Evolutionary conservation across 2,113 vertebrate species (phyloP).

Genomic region (Arothron firmamentum): DNA sequence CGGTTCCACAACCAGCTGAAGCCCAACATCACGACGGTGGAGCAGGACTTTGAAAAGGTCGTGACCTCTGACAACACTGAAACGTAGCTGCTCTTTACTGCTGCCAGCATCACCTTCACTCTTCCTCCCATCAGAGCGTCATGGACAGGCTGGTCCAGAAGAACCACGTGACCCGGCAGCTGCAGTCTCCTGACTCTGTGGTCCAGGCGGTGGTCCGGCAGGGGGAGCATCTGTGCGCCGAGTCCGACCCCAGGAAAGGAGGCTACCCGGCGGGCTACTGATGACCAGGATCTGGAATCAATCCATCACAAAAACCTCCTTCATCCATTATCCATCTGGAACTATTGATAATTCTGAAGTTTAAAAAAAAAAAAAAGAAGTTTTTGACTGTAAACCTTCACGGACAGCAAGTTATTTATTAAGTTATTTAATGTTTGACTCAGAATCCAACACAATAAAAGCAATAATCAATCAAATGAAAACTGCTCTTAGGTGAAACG

Average conservation of each 20-base stretch:
- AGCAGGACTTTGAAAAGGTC: constrained; percentile 76
- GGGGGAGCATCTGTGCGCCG: constrained; percentile 37
- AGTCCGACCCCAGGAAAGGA: constrained; percentile 73
- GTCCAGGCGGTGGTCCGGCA: constrained; percentile 74
- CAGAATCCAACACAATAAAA: constrained; percentile 7
- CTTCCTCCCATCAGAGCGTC: constrained; percentile 57
- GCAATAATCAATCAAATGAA: not conserved
- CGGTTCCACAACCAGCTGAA: constrained; percentile 89
- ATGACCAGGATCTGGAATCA: constrained; percentile 32
- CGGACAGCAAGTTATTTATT: constrained; percentile 13
- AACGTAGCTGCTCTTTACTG: not conserved
- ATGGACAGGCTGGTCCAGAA: constrained; percentile 71
- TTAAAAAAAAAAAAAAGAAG: constrained; percentile 27
- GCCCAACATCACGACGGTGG: constrained; percentile 80
- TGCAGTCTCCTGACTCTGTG: constrained; percentile 60
- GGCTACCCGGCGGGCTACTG: constrained; percentile 77
- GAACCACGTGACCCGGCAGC: constrained; percentile 70
- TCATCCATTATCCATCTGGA: not conserved
- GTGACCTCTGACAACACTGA: not conserved
- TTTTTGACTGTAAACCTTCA: constrained; percentile 47
- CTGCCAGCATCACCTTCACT: not conserved
- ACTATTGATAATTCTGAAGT: constrained; percentile 35
- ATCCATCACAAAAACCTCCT: constrained; percentile 28
- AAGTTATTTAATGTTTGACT: constrained; percentile 17
- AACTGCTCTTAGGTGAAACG: constrained; percentile 22